phyloP scores from a whole-genome alignment of 2,797 vertebrate genomes.

The Heliangelus exortis region DNA sequence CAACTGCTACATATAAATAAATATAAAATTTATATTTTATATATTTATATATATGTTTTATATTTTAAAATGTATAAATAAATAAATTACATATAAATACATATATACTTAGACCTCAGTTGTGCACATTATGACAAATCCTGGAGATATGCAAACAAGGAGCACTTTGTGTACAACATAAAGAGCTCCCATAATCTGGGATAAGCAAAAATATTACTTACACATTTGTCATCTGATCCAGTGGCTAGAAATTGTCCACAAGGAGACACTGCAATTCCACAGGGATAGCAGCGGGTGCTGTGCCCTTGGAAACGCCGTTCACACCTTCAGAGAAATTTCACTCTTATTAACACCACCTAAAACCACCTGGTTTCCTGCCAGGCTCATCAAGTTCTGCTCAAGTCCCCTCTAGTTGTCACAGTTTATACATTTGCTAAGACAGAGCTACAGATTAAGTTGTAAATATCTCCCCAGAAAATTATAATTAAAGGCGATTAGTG shows the following conservation, averaged over 20 bases:
- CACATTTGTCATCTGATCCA: slow-evolving; percentile 90
- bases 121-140: not conserved
- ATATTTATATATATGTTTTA: too few species aligned
- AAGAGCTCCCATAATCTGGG: not conserved
- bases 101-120: not conserved
- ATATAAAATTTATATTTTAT: too few species aligned
- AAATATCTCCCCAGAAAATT: not conserved
- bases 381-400: not conserved
- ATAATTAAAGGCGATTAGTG: not conserved
- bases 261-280: slow-evolving; percentile 85
- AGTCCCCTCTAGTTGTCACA: not conserved
- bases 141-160: not conserved
- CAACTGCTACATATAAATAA: not conserved
- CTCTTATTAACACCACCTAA: not conserved
- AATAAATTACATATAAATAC: too few species aligned
- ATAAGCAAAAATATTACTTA: slow-evolving; percentile 71
- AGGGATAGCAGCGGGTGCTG: slow-evolving; percentile 80
- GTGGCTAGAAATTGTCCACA: slow-evolving; percentile 88
- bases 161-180: not conserved
- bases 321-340: slow-evolving; percentile 78
- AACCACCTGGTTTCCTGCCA: not conserved
- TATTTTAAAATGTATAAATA: too few species aligned
- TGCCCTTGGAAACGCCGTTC: slow-evolving; percentile 89
- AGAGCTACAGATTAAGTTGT: not conserved
- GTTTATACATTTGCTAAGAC: not conserved